Percentiles rank a stretch among this genome's conserved stretches.
Conservation (phyloP, 1,140 invertebrate genomes). For the Apocrypta bakeri region DNA sequence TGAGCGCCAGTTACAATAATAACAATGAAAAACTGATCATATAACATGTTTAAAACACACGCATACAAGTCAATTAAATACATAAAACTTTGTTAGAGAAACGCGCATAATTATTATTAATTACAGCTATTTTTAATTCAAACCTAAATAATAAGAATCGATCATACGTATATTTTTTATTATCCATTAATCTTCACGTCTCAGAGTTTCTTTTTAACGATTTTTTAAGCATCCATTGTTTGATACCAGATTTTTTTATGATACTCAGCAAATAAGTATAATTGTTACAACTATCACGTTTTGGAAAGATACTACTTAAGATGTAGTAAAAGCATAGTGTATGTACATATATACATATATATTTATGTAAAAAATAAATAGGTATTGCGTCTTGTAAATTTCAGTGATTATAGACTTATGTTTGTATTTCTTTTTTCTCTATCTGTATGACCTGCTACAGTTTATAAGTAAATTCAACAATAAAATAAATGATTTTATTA, state of each 20-base stretch:
- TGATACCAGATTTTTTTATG: constrained; percentile 33
- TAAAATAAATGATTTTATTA: constrained; percentile 37
- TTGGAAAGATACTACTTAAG: constrained; percentile 41
- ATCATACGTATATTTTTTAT: constrained; percentile 17
- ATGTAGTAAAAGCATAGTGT: constrained; percentile 50
- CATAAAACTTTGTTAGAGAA: constrained; percentile 22
- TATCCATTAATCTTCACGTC: constrained; percentile 20
- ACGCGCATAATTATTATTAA: constrained; percentile 29
- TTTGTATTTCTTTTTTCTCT: constrained; percentile 44
- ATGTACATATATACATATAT: constrained; percentile 53
- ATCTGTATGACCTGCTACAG: constrained; percentile 27
- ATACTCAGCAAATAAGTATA: constrained; percentile 44
- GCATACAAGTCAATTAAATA: constrained; percentile 41
- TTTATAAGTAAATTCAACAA: constrained; percentile 28
- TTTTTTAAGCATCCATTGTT: constrained; percentile 26
- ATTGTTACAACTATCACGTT: constrained; percentile 39
- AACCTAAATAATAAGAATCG: constrained; percentile 25
- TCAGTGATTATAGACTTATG: constrained; percentile 45
- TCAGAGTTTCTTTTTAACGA: constrained; percentile 15
- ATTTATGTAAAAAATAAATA: constrained; percentile 52
- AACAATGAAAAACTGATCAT: constrained; percentile 46
- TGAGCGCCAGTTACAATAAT: constrained; percentile 43
- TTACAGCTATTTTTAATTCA: constrained; percentile 15
- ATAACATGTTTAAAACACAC: constrained; percentile 40
- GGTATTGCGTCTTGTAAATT: constrained; percentile 50